phyloP scores from a whole-genome alignment of 2,797 vertebrate species.

The Lutra lutra region DNA sequence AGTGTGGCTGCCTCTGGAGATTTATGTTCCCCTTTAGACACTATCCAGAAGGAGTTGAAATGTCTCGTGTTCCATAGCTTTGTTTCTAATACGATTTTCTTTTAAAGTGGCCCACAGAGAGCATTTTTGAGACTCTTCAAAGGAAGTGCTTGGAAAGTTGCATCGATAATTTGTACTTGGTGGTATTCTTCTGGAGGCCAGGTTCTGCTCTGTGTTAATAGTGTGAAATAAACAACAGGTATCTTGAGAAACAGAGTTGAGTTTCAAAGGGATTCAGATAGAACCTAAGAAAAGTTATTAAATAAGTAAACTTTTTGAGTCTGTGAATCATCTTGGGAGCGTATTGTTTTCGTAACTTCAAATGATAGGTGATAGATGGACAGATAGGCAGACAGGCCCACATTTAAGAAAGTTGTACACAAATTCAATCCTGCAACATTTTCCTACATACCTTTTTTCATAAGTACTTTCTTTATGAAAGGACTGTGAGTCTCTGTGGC shows the following conservation, averaged over 20 bases:
- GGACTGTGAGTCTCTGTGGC: neutral
- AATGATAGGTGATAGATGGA: neutral
- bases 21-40: constrained; percentile 36
- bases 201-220: neutral
- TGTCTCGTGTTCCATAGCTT: constrained; percentile 31
- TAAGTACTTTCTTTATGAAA: neutral
- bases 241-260: constrained; percentile 21
- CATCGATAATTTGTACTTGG: neutral
- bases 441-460: constrained; percentile 4
- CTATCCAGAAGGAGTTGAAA: constrained; percentile 57
- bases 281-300: constrained; percentile 18
- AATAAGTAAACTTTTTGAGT: constrained; percentile 40
- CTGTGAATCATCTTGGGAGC: neutral
- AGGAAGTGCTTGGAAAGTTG: constrained; percentile 34
- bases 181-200: neutral
- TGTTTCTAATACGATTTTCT: constrained; percentile 19
- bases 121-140: constrained; percentile 24
- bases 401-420: neutral
- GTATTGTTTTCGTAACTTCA: neutral
- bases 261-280: constrained; percentile 9
- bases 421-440: neutral
- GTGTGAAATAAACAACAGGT: neutral
- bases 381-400: neutral
- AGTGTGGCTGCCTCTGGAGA: constrained; percentile 48
- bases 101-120: neutral